Evolutionary conservation across 1,140 invertebrate species (phyloP), one percentile per base, ranked within the genome.

Genomic region (Prorops nasuta): DNA sequence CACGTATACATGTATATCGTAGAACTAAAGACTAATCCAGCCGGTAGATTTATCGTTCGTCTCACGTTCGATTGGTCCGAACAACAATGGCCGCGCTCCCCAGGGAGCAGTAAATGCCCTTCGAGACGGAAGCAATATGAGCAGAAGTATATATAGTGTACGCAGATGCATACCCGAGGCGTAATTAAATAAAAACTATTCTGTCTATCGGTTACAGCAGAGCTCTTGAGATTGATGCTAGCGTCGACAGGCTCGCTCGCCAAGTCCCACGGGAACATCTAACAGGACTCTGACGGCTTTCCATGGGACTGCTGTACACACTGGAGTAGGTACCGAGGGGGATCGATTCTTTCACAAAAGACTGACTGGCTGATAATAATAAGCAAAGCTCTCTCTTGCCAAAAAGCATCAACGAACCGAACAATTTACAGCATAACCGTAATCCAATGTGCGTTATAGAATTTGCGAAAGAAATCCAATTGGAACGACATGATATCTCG

Each of bases 101-200:
- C 45, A 42, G 21, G 54, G 39, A 41, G 24, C 17, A 34, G 35
- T 36, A 50, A 51, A 22, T 53, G 32, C 35, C 44, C 40, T 36
- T 32, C 45, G 40, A 8, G 40, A 28, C 21, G 32, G 36, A 22
- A 35, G 34, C 37, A 45, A 54, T 31, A 37, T 3, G 14, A 17
- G 18, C 18, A 19, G 12, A 28, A 44, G 37, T 40, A 42, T 20
- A 45, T 18, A 35, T 32, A 22, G 15, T n/a, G 44, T 51, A 54
- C 54, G 49, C 61, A 57, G 54, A 64, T 63, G 58, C 51, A 58
- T 55, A 36, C 19, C 36, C 51, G 38, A 14, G 21, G 22, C 45
- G 39, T 64, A 63, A 64, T 64, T 64, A 60, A 64, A 64, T 64
- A 63, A 63, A 63, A 64, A 54, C 53, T n/a, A n/a, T n/a, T n/a